Evolutionary conservation across 1,140 invertebrate species (phyloP), one percentile per base, ranked within the genome.

Genomic region (Polypedilum pembai): DNA sequence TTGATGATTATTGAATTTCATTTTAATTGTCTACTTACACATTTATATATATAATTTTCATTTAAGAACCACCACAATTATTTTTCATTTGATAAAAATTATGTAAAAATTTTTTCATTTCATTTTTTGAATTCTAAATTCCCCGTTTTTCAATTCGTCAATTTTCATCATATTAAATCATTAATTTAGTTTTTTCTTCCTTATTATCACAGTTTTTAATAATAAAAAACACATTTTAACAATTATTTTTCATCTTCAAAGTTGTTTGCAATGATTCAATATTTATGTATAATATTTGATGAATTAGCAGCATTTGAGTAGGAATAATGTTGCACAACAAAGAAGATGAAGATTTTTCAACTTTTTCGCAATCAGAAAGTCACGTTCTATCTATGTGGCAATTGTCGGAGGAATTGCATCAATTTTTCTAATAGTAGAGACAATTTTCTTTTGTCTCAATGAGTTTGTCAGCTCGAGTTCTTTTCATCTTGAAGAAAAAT

Each of bases 401-500:
- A 56, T 56, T 12, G 12, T 56, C n/a, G 45, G 45, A 56, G 45
- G 45, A 56, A 15, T 56, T n/a, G 45, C 45, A 12, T 56, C n/a
- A 56, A 56, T 56, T 56, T 56, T 15, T 56, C 45, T n/a, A 12
- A n/a, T 12, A 56, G n/a, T n/a, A 56, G 12, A 12, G 45, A 56
- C 8, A 56, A 15, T 15, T 12, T n/a, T 4, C 45, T 15, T 56
- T 56, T 56, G 10, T 56, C 12, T 56, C 45, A 56, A n/a, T 56
- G 65, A 69, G 2, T 69, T 18, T 69, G 65, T 69, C 65, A 69
- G 20, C 65, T 69, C 18, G 65, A 18, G 18, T n/a, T 69, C 20
- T 69, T 69, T 10, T 69, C 65, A 10, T 69, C 65, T 18, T 69
- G 65, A 20, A 69, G 65, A 20, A 69, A 69, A 69, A 69, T 69